A percentile compares a stretch with the other conserved stretches of the same genome.
phyloP scores from a whole-genome alignment of 1,140 invertebrate species.

The Drosophila burlai region DNA sequence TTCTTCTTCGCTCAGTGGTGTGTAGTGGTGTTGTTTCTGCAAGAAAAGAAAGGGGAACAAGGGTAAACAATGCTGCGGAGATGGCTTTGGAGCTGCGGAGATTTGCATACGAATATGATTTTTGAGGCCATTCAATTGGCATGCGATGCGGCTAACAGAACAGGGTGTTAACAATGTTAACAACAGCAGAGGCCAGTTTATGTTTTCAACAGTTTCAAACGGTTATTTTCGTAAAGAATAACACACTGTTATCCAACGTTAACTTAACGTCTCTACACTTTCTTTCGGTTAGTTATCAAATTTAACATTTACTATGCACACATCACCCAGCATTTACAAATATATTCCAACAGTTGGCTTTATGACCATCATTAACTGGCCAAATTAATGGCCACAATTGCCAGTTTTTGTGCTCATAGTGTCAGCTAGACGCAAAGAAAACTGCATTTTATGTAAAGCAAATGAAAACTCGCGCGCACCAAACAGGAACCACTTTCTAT shows the following conservation, averaged over 20 bases:
- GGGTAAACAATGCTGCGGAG: constrained; percentile 77
- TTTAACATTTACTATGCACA: constrained; percentile 20
- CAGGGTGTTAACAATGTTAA: constrained; percentile 7
- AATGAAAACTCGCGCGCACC: constrained; percentile 79
- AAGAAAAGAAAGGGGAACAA: constrained; percentile 82
- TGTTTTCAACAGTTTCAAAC: constrained; percentile 11
- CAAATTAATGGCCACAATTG: constrained; percentile 57
- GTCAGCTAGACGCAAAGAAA: constrained; percentile 46
- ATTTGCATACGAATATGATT: constrained; percentile 66
- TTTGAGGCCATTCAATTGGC: constrained; percentile 49
- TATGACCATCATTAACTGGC: constrained; percentile 34
- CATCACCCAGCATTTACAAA: constrained; percentile 16
- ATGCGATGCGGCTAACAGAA: constrained; percentile 19
- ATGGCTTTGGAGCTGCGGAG: constrained; percentile 42
- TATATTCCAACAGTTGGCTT: constrained; percentile 26
- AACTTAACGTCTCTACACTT: constrained; percentile 11
- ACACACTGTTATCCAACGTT: constrained; percentile 31
- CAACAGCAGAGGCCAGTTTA: constrained; percentile 11
- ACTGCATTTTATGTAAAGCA: constrained; percentile 79
- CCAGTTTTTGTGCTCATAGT: constrained; percentile 38
- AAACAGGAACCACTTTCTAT: constrained; percentile 85
- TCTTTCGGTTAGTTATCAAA: constrained; percentile 23
- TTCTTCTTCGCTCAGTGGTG: constrained; percentile 56
- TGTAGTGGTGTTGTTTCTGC: constrained; percentile 51
- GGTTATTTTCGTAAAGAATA: neutral